Evolutionary conservation across 2,888 invertebrate species (phyloP), one percentile per base, ranked within the genome.

Genomic region (Microchrysa polita): DNA sequence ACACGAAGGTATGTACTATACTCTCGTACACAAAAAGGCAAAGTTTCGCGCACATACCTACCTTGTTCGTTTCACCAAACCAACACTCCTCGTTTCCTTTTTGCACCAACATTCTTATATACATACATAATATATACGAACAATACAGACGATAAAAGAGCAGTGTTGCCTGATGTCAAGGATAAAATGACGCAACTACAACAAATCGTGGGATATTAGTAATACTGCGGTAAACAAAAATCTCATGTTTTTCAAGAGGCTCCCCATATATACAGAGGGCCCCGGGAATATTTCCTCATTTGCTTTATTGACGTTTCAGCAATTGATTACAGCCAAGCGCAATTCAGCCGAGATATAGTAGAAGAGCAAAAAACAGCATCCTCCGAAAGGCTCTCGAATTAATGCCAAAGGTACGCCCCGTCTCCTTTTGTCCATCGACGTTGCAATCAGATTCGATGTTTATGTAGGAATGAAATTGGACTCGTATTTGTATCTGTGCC

Each of bases 261-360:
- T 18, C 48, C 5, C n/a, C n/a, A n/a, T n/a, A n/a, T n/a, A n/a
- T n/a, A n/a, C n/a, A 48, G 10, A 48, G 22, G 44, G 48, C 5
- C 48, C 18, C n/a, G 16, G 72, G 48, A 42, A 55, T 52, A 55
- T 67, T 48, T 72, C 72, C 74, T 72, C 72, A 74, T 74, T 74
- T 72, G 74, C 73, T 74, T 74, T 74, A 74, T 74, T 74, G 74
- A 73, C 73, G 73, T 74, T 74, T 74, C 72, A 74, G 69, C 75
- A 75, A 75, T 75, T 75, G 75, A 75, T 75, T 75, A 75, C 75
- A 69, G 23, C 73, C 73, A 61, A 69, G 71, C 63, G 69, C 69
- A 73, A 73, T 75, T 73, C 75, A 73, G 75, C 65, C 73, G 75
- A 69, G 65, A 75, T n/a, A n/a, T n/a, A n/a, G n/a, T n/a, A n/a